Percentiles rank a stretch among this genome's conserved stretches.
Evolutionary conservation across 2,888 invertebrate genomes (phyloP).

Genomic region (Chouioia cunea): DNA sequence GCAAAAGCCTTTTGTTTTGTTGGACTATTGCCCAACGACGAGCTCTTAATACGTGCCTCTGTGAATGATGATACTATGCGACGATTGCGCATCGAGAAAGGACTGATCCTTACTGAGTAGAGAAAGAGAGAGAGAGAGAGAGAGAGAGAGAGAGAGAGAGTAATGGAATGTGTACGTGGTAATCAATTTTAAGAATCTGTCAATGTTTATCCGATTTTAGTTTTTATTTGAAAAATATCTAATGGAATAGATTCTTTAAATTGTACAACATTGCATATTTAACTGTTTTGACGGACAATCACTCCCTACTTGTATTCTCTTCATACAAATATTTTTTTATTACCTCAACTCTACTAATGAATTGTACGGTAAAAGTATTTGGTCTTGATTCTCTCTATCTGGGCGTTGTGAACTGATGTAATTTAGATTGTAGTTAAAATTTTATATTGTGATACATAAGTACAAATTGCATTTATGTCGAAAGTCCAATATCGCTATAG

Average conservation of each 20-base stretch:
- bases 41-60: constrained; percentile 15
- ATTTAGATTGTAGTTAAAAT: constrained; percentile 56
- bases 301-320: background rate
- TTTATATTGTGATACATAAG: constrained; percentile 49
- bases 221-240: no score
- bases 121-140: no score
- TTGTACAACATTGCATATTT: no score
- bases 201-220: background rate
- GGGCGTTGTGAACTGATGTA: constrained; percentile 53
- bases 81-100: constrained; percentile 13
- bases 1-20: no score
- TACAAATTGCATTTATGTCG: constrained; percentile 23
- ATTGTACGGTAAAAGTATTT: constrained; percentile 46
- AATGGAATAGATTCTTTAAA: no score
- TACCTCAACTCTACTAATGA: constrained; percentile 19
- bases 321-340: constrained; percentile 4
- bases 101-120: no score
- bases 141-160: background rate
- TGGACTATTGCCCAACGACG: background rate
- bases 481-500: constrained; percentile 18
- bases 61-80: constrained; percentile 21
- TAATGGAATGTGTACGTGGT: no score
- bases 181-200: constrained; percentile 18
- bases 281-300: background rate
- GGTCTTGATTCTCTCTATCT: constrained; percentile 47